Evolutionary conservation across 1,140 invertebrate genomes (phyloP).

Genomic region (Chlorops oryzae): DNA sequence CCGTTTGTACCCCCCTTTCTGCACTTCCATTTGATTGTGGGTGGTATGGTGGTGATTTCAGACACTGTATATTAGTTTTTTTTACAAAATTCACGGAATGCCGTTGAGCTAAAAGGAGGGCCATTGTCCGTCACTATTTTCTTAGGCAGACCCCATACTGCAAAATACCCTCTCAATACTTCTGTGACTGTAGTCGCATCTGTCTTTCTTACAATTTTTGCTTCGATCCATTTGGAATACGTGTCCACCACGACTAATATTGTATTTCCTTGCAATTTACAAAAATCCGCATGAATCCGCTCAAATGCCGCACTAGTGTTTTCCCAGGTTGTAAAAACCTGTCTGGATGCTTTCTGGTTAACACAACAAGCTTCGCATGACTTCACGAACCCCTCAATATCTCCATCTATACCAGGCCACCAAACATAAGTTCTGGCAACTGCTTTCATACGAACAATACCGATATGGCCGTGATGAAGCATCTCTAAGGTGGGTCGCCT

Average conservation of each 20-base stretch:
- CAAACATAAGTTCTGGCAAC: neutral
- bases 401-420: constrained; percentile 2
- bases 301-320: neutral
- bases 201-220: constrained; percentile 2
- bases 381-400: constrained; percentile 8
- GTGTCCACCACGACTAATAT: neutral
- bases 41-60: constrained; percentile 4
- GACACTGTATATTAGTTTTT: constrained; percentile 1
- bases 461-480: neutral
- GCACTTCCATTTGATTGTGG: constrained; percentile 9
- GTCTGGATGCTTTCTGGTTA: neutral
- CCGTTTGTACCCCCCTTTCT: constrained; percentile 8
- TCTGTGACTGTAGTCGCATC: neutral
- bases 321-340: neutral
- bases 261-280: neutral
- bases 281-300: constrained; percentile 2
- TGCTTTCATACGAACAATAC: neutral
- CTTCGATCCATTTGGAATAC: constrained; percentile 2
- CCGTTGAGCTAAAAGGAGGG: constrained; percentile 8
- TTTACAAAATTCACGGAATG: constrained; percentile 10
- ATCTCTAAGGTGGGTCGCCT: neutral
- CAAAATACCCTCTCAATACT: neutral
- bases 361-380: neutral
- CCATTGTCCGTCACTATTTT: constrained; percentile 10
- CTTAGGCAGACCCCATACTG: constrained; percentile 4